A percentile compares a stretch with the other conserved stretches of the same genome.
Evolutionary conservation across 1,140 invertebrate species (phyloP).

Genomic region (Drosophila malerkotliana): DNA sequence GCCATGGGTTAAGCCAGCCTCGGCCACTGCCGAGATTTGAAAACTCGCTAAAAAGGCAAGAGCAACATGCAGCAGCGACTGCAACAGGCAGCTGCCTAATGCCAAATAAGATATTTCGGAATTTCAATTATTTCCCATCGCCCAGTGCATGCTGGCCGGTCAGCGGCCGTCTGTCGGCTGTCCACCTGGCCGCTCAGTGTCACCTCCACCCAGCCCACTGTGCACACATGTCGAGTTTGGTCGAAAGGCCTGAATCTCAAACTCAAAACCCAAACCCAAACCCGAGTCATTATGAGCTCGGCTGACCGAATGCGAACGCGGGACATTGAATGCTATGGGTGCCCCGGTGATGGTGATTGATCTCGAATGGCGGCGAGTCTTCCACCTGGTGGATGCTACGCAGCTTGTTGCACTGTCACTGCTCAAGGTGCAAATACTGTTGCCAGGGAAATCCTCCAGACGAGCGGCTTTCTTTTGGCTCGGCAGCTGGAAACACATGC

Average conservation of each 20-base stretch:
- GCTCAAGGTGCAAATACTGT: not conserved
- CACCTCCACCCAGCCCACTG: slow-evolving; percentile 50
- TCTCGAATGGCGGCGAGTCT: slow-evolving; percentile 36
- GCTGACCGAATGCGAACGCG: slow-evolving; percentile 54
- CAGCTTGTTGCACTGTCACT: slow-evolving; percentile 3
- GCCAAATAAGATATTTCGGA: slow-evolving; percentile 77
- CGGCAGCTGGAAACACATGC: not conserved
- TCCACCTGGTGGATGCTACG: slow-evolving; percentile 21
- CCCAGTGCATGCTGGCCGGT: slow-evolving; percentile 22
- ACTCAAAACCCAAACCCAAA: not conserved
- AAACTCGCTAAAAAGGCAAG: slow-evolving; percentile 43
- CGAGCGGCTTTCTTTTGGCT: slow-evolving; percentile 16
- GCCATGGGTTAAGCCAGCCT: slow-evolving; percentile 72
- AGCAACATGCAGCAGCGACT: slow-evolving; percentile 34
- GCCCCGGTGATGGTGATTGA: slow-evolving; percentile 35
- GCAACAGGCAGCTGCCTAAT: slow-evolving; percentile 54
- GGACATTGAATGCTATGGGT: slow-evolving; percentile 15
- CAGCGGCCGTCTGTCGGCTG: slow-evolving; percentile 19
- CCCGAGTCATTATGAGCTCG: slow-evolving; percentile 63
- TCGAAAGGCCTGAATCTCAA: slow-evolving; percentile 25
- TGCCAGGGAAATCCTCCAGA: slow-evolving; percentile 9
- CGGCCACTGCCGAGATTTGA: slow-evolving; percentile 40
- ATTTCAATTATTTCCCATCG: slow-evolving; percentile 70
- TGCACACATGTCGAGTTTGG: slow-evolving; percentile 61
- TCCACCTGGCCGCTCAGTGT: slow-evolving; percentile 33